A percentile compares a stretch with the other conserved stretches of the same genome.
phyloP scores from a whole-genome alignment of 2,797 vertebrate species.

The Vireo griseus region DNA sequence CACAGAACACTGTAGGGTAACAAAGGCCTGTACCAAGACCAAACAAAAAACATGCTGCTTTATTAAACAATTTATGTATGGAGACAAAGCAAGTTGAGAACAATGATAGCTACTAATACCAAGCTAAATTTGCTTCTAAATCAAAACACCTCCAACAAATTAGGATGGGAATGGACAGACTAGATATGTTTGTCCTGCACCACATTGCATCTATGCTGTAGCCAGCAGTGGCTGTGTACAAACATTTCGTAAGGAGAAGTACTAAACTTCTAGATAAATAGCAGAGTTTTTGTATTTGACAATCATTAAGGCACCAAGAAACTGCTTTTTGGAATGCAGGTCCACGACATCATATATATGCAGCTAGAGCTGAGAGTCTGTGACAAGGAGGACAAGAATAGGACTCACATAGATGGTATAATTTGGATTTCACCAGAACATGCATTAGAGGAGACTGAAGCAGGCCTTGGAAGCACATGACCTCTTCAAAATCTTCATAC shows the following conservation, averaged over 20 bases:
- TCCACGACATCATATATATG: not conserved
- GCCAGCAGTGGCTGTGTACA: not conserved
- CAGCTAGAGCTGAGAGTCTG: not conserved
- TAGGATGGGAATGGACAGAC: not conserved
- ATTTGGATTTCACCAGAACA: not conserved
- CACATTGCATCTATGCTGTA: not conserved
- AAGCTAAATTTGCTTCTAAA: not conserved
- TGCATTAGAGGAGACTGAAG: not conserved
- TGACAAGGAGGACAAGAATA: not conserved
- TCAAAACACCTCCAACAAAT: not conserved
- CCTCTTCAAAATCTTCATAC: not conserved
- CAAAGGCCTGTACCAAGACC: not conserved
- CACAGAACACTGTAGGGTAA: not conserved
- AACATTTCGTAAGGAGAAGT: not conserved
- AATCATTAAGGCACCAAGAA: not conserved
- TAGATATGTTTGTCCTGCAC: not conserved
- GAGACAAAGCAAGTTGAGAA: not conserved
- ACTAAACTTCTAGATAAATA: not conserved
- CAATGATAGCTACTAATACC: not conserved
- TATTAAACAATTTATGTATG: not conserved
- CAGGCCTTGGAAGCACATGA: not conserved
- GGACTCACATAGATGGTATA: rapidly evolving
- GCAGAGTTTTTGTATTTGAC: not conserved
- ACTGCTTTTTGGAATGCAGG: not conserved
- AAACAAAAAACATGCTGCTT: not conserved